Base-by-base conservation (phyloP, 2,888 invertebrate species). In the Caenorhabditis auriculariae region DNA sequence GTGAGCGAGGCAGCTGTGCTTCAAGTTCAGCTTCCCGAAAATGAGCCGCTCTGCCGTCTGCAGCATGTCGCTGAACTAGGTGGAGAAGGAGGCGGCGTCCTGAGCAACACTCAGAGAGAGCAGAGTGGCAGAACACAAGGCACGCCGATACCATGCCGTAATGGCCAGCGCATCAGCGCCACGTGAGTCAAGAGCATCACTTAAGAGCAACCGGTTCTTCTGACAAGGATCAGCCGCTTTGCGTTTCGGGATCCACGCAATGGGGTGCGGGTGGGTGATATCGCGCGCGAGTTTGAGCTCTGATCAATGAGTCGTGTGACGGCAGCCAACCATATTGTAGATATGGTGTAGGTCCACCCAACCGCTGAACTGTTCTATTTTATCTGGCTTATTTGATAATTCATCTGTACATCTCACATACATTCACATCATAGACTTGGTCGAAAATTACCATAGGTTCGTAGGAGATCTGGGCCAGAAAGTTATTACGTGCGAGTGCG, bases 1-100 rank as follows among this genome's bases (percentile, higher is more conserved):
- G 35, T 68, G 70, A 42, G 70, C 67, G 45, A 57, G 67, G 19
- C 65, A 72, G 35, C 45, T 78, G 27, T 52, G 56, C 6, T 65
- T 75, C 50, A 60, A 69, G n/a, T 76, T 78, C 54, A 44, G 54
- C 19, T 74, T 69, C 51, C 66, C 66, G 49, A 69, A 69, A 39
- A 59, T 71, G 21, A 54, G 61, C 6, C 56, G 62, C 45, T 76
- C n/a, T n/a, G n/a, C 75, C 15, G 55, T 78, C 29, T 75, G 72
- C 7, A 69, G 52, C 7, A 24, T 51, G 46, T 54, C 54, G 1
- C 28, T 66, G 21, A 65, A 69, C 53, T 60, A 57, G 19, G 51
- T 54, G 23, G 60, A 54, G 39, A 39, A 35, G 12, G 46, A 60
- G 44, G 57, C 51, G 9, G 4, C 28, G 48, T 57, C 15, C 56